Percentiles rank a stretch among this genome's conserved stretches.
phyloP scores from a whole-genome alignment of 1,140 invertebrate genomes.

The Pteromalus puparum region DNA sequence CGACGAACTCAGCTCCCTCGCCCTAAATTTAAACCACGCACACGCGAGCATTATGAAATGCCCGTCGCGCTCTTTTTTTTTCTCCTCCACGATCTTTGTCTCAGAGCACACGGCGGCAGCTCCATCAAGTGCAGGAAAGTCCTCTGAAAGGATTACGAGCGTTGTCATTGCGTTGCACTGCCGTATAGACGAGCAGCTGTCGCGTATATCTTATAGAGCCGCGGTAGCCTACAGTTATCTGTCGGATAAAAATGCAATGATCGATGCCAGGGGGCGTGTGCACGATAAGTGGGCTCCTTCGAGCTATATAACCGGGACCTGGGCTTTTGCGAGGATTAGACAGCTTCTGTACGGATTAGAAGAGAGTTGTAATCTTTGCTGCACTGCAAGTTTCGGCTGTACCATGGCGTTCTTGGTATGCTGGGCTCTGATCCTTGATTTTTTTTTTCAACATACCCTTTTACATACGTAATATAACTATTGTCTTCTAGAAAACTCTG shows the following conservation, averaged over 20 bases:
- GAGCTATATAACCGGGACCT: conserved; percentile 34
- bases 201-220: conserved; percentile 9
- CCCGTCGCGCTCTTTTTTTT: background rate
- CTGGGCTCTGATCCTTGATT: background rate
- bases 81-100: background rate
- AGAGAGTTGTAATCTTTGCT: background rate
- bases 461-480: no score
- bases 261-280: conserved; percentile 34
- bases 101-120: background rate
- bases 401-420: conserved; percentile 33
- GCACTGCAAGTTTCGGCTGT: no score
- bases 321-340: conserved; percentile 22
- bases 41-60: background rate
- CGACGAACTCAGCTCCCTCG: background rate
- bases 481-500: background rate
- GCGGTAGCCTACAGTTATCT: conserved; percentile 15
- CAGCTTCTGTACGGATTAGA: conserved; percentile 7
- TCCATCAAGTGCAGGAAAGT: background rate
- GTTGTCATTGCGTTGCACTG: background rate
- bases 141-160: conserved; percentile 2
- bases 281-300: conserved; percentile 29
- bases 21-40: conserved; percentile 7
- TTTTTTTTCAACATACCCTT: background rate
- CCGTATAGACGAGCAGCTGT: background rate
- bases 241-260: conserved; percentile 34